Evolutionary conservation across 2,888 invertebrate species (phyloP).

Genomic region (Digitonthophagus gazella): DNA sequence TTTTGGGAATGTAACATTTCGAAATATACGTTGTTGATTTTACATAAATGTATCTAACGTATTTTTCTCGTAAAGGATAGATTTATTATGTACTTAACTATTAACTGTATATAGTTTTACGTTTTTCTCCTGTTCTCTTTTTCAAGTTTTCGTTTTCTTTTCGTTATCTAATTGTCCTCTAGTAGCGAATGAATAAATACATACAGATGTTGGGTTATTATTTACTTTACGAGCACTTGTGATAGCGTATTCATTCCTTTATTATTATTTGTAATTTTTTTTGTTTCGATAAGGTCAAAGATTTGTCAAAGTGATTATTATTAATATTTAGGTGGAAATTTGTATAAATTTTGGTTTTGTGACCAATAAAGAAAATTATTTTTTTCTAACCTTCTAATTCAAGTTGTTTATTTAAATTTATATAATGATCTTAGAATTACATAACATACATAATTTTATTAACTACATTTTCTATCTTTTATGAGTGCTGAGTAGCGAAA

Average conservation of each 20-base stretch:
- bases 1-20: too few species aligned
- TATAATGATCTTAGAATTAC: too few species aligned
- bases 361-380: too few species aligned
- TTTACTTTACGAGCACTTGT: neutral
- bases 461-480: too few species aligned
- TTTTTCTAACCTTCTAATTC: too few species aligned
- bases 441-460: too few species aligned
- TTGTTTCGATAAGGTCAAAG: neutral
- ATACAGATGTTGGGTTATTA: neutral
- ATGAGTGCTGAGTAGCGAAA: too few species aligned
- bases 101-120: conserved; percentile 25
- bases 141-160: neutral
- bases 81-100: conserved; percentile 16
- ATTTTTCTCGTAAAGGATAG: neutral
- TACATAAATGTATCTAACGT: conserved; percentile 17
- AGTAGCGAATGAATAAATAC: neutral
- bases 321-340: neutral
- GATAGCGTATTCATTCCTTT: neutral
- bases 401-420: too few species aligned
- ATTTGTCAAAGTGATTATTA: neutral
- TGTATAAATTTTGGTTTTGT: too few species aligned
- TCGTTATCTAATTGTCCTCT: neutral
- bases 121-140: neutral
- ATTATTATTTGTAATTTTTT: neutral
- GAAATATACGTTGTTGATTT: conserved; percentile 2